These are phyloP conservation scores for Pao palembangensis DNA, from an alignment of 2,113 vertebrate species.

Conservation along the genomic window DNA sequence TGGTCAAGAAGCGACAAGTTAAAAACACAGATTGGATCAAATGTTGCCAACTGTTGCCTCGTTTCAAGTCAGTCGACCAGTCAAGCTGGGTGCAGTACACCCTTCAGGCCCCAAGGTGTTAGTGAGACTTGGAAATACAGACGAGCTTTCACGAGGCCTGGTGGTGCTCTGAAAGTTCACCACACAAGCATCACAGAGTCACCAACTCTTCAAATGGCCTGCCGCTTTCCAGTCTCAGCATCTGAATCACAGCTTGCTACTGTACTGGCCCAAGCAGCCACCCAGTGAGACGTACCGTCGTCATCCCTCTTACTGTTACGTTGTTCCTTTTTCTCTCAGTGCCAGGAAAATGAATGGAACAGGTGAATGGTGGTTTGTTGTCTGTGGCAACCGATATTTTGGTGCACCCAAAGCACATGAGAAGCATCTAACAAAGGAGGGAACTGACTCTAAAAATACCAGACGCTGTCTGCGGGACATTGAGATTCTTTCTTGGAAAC, in stretches of 20 bases:
- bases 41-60: not conserved
- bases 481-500: not conserved
- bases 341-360: conserved; percentile 2
- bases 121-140: not conserved
- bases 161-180: not conserved
- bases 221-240: not conserved
- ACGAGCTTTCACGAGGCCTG: not conserved
- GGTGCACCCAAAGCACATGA: not conserved
- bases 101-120: not conserved
- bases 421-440: not conserved
- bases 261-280: not conserved
- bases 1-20: not conserved
- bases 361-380: not conserved
- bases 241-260: not conserved
- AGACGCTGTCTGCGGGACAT: conserved; percentile 1
- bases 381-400: not conserved
- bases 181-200: not conserved
- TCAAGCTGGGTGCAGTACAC: not conserved
- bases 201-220: not conserved
- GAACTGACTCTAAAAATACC: not conserved
- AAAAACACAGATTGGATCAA: not conserved
- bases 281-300: not conserved
- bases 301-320: not conserved
- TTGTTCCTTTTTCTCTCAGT: not conserved
- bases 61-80: not conserved